Evolutionary conservation across 1,140 invertebrate genomes (phyloP), one percentile per base, ranked within the genome.

Genomic region (Apis dorsata): DNA sequence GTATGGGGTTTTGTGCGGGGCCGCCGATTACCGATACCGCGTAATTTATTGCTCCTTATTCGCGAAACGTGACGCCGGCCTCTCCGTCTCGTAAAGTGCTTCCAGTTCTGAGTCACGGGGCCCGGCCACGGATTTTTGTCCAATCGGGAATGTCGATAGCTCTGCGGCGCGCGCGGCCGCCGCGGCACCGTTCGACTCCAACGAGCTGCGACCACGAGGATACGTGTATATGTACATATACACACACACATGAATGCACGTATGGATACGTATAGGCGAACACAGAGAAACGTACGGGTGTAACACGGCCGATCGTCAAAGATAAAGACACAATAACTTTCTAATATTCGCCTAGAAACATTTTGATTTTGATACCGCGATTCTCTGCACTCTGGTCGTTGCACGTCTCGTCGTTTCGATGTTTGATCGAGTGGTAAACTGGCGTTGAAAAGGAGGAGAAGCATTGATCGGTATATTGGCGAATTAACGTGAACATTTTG

Each of bases 1-100:
- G 85, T 84, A 86, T 66, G 82, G 68, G 73, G 77, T 88, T 88
- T 87, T 75, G 86, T 73, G 86, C 83, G 83, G 87, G 34, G 79
- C 85, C 88, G 83, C 87, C 91, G 92, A 94, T 94, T 93, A 93
- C 86, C 90, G 92, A 93, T 94, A 94, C 89, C 91, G 90, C 85
- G 85, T 93, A 91, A 94, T 94, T 94, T 94, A 94, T 93, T 91
- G 88, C 92, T 91, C 89, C 85, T 89, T 91, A 92, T 92, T 89
- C 87, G 88, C 85, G 90, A 91, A 92, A 93, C 91, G 90, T 90
- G 90, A 92, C 85, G 87, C 89, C 87, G 88, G 89, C 81, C 88
- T 87, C 88, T 78, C 73, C 79, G 83, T 83, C 91, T 91, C 90
- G 91, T 92, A 92, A 90, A 92, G 88, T 91, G 90, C 90, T 91